A percentile compares a stretch with the other conserved stretches of the same genome.
Conservation (phyloP, 2,888 invertebrate genomes). For the Pheosia gnoma region DNA sequence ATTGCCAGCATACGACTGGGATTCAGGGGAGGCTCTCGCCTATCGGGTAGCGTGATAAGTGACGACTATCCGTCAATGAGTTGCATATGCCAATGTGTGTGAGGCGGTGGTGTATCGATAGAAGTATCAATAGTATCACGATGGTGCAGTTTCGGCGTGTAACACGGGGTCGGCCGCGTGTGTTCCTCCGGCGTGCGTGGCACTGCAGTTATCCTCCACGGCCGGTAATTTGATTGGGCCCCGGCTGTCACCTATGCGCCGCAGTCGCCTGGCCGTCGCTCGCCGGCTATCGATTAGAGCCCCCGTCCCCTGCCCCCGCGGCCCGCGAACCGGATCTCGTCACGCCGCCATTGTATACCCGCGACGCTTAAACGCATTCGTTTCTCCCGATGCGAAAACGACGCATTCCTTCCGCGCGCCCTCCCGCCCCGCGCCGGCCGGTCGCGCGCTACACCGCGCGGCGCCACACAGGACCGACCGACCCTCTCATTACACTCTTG, state of each 20-base stretch:
- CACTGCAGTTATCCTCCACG: conserved; percentile 76
- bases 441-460: conserved; percentile 60
- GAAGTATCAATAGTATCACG: conserved; percentile 18
- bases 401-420: conserved; percentile 84
- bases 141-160: conserved; percentile 54
- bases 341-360: conserved; percentile 84
- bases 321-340: conserved; percentile 84
- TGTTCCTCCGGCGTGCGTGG: conserved; percentile 70
- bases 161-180: conserved; percentile 48
- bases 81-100: conserved; percentile 53
- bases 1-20: conserved; percentile 51
- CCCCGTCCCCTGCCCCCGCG: conserved; percentile 72
- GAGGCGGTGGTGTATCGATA: conserved; percentile 54
- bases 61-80: conserved; percentile 65
- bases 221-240: conserved; percentile 83
- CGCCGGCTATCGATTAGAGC: conserved; percentile 84
- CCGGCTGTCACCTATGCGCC: conserved; percentile 84
- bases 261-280: conserved; percentile 82
- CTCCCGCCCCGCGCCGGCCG: conserved; percentile 65
- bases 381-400: conserved; percentile 85
- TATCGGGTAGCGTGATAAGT: conserved; percentile 62
- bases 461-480: conserved; percentile 62
- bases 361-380: conserved; percentile 85
- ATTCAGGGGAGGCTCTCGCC: conserved; percentile 51
- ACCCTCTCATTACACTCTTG: conserved; percentile 77